Conservation (phyloP, 2,797 vertebrate species). For the Amphiprion clarkii region DNA sequence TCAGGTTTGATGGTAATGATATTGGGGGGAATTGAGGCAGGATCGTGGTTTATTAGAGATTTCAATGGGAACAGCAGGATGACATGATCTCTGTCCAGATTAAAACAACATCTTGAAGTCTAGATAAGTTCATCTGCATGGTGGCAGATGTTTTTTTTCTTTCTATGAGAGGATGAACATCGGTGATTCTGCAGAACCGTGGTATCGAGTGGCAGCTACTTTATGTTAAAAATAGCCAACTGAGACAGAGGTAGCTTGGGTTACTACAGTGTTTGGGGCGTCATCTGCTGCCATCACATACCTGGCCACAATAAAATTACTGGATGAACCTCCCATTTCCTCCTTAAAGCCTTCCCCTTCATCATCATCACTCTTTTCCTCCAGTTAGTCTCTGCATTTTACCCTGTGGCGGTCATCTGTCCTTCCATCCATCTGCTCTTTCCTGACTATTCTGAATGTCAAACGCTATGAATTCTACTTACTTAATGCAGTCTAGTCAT, state of each 20-base stretch:
- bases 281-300: background rate
- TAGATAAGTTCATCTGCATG: too few relatives aligned
- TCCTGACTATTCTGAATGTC: conserved; percentile 11
- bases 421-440: conserved; percentile 27
- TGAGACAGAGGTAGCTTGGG: too few relatives aligned
- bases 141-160: too few relatives aligned
- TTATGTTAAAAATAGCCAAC: too few relatives aligned
- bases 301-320: background rate
- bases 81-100: too few relatives aligned
- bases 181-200: too few relatives aligned
- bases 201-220: too few relatives aligned
- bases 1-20: too few relatives aligned
- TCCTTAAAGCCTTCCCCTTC: background rate
- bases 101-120: too few relatives aligned
- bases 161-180: too few relatives aligned
- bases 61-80: background rate
- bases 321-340: conserved; percentile 9
- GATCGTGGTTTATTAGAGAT: background rate
- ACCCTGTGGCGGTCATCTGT: background rate
- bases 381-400: background rate
- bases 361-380: background rate
- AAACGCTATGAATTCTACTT: conserved; percentile 5
- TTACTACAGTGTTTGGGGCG: background rate
- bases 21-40: too few relatives aligned
- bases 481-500: background rate